Conservation (phyloP, 1,140 invertebrate species). For the Sycophaga agraensis region DNA sequence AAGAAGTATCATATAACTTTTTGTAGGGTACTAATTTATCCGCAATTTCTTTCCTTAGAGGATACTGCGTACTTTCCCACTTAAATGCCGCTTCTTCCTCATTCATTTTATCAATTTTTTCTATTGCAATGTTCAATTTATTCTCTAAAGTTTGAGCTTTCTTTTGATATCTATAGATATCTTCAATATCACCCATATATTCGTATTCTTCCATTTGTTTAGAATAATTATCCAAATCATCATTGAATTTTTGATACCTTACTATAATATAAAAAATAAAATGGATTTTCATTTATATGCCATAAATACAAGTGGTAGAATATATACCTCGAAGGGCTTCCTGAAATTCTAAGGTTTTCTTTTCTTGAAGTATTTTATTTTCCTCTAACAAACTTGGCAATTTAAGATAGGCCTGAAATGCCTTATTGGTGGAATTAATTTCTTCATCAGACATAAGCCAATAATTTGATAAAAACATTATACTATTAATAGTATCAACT, state of each 20-base stretch:
- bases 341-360: conserved; percentile 87
- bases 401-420: conserved; percentile 81
- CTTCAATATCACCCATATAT: conserved; percentile 79
- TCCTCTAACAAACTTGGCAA: conserved; percentile 81
- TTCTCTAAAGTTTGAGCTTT: conserved; percentile 74
- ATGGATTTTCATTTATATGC: no score
- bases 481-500: conserved; percentile 64
- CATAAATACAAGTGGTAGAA: no score
- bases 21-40: conserved; percentile 81
- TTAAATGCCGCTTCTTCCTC: conserved; percentile 86
- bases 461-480: conserved; percentile 78
- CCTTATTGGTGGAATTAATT: conserved; percentile 78
- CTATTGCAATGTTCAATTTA: conserved; percentile 69
- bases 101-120: conserved; percentile 88
- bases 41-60: conserved; percentile 71
- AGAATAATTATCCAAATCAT: conserved; percentile 79
- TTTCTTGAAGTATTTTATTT: conserved; percentile 72
- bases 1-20: conserved; percentile 82
- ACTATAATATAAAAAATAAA: conserved; percentile 49
- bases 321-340: conserved; percentile 66
- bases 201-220: conserved; percentile 84
- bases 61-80: conserved; percentile 88
- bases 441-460: conserved; percentile 75
- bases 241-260: conserved; percentile 69
- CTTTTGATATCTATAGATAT: conserved; percentile 80